Base-by-base conservation (phyloP, 23 tunicate species). In the Phallusia fumigata region DNA sequence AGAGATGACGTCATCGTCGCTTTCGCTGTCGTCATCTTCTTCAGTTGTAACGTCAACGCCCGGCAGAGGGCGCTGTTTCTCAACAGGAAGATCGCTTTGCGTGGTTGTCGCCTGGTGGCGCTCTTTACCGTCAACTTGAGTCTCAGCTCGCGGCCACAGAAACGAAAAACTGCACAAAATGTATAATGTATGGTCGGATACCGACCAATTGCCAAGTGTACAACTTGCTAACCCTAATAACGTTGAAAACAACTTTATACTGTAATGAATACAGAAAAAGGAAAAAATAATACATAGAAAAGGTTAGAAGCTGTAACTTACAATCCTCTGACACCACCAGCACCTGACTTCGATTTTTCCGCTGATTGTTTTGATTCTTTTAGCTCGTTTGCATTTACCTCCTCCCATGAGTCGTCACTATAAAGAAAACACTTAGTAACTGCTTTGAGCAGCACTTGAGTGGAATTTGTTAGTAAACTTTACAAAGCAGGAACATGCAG, bases 401-500 rank as follows among this genome's bases (percentile, higher is more conserved):
- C 97, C 22, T 64, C 97, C 97, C 97, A 92, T 12, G 76, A 32
- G 24, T 87, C 97, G 30, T 91, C 96, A 52, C 90, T 92, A 65
- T 0, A 85, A 65, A 49, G 72, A 75, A 31, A 45, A 5, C 10
- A 3, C 5, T 40, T 40, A 40, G 5, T 40, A 3, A 40, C 10
- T 40, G 47, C 5, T 40, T 40, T 40, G 10, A 40, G 10, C 47
- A 40, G 10, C 47, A 3, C 47, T 40, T 40, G 5, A 10, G 8
- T 40, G 10, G 47, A 3, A 3, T 40, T 40, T 40, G 47, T 40
- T 3, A 40, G 47, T 5, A 10, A 40, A 40, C 5, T 5, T 40
- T 0, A 79, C 18, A 64, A 40, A 5, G 10, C 47, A 10, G 8
- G 5, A 40, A 40, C 47, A 40, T 40, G 47, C 47, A 40, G 5